Evolutionary conservation across 1,140 invertebrate genomes (phyloP).

Genomic region (Drosophila kepulauana): DNA sequence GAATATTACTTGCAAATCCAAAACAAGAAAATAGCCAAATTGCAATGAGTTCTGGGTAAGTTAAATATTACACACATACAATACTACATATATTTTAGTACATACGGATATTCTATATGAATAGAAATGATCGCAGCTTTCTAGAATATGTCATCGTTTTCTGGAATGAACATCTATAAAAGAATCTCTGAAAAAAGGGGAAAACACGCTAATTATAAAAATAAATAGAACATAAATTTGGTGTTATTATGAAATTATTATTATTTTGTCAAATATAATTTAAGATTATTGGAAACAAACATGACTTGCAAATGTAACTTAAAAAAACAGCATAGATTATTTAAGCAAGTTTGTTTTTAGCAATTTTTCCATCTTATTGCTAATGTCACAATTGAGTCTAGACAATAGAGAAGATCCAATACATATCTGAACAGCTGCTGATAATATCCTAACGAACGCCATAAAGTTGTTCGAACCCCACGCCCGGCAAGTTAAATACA

Average conservation of each 20-base stretch:
- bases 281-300: too few relatives aligned
- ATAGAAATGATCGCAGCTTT: too few relatives aligned
- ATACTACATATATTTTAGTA: background rate
- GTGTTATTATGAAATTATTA: too few relatives aligned
- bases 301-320: background rate
- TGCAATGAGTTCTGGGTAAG: slow-evolving; percentile 74
- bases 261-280: too few relatives aligned
- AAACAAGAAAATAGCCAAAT: slow-evolving; percentile 32
- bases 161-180: too few relatives aligned
- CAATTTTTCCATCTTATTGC: slow-evolving; percentile 20
- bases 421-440: slow-evolving; percentile 42
- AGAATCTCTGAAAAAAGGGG: too few relatives aligned
- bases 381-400: slow-evolving; percentile 22
- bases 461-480: slow-evolving; percentile 42
- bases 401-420: background rate
- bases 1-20: slow-evolving; percentile 44
- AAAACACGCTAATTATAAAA: too few relatives aligned
- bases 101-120: too few relatives aligned
- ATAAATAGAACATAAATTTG: too few relatives aligned
- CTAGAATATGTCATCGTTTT: too few relatives aligned
- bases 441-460: slow-evolving; percentile 29
- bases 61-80: background rate
- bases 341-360: slow-evolving; percentile 1
- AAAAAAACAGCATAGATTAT: background rate
- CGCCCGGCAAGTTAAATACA: slow-evolving; percentile 53